Conservation (phyloP, 2,888 invertebrate species). For the Ectropis crepuscularia region DNA sequence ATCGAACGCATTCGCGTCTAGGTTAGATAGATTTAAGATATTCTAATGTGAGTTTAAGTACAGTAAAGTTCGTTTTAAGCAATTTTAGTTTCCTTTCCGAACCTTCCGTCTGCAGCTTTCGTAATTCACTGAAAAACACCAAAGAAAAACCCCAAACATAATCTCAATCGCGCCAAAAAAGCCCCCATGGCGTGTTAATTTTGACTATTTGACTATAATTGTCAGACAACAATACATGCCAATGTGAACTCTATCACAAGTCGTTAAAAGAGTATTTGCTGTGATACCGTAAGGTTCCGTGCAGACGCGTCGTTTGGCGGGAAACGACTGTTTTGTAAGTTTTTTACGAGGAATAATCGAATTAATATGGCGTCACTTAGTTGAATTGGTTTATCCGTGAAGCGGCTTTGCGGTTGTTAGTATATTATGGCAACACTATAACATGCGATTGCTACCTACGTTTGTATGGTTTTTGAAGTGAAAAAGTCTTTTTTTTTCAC, state of each 20-base stretch:
- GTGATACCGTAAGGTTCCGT: constrained; percentile 65
- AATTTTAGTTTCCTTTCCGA: too few species aligned
- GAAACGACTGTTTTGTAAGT: constrained; percentile 72
- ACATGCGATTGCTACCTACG: background rate
- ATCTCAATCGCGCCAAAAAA: background rate
- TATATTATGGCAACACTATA: constrained; percentile 5
- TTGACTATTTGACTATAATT: constrained; percentile 70
- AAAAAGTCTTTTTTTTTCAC: too few species aligned
- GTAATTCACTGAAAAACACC: too few species aligned
- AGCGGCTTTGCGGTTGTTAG: constrained; percentile 16
- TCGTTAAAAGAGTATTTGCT: constrained; percentile 79
- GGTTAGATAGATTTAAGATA: too few species aligned
- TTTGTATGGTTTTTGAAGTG: too few species aligned
- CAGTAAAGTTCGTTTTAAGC: too few species aligned
- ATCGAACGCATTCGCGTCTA: too few species aligned
- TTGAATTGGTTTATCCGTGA: constrained; percentile 69
- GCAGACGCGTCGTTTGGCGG: constrained; percentile 66
- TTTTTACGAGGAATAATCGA: constrained; percentile 80
- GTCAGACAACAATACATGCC: constrained; percentile 68
- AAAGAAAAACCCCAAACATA: background rate
- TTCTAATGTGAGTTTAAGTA: too few species aligned
- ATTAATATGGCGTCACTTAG: constrained; percentile 82
- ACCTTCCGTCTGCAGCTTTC: too few species aligned
- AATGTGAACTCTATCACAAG: constrained; percentile 78
- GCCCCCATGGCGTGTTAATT: constrained; percentile 62